Conservation (phyloP, 2,113 vertebrate species). For the Channa argus region DNA sequence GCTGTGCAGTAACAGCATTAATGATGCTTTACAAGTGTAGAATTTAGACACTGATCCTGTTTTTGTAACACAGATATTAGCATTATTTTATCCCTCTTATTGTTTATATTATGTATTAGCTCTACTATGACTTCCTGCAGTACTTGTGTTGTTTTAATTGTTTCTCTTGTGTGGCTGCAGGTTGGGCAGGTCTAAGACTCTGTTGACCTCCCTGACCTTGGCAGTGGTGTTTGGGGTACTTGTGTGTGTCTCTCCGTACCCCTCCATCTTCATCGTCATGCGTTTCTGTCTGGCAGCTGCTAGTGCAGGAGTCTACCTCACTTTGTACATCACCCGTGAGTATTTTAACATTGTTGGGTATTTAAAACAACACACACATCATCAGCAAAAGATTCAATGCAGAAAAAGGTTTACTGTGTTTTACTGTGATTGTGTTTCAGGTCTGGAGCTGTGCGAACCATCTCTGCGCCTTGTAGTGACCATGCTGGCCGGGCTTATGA, state of each 20-base stretch:
- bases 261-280: slow-evolving; percentile 87
- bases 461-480: slow-evolving; percentile 86
- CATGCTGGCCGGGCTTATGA: slow-evolving; percentile 86
- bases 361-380: background rate
- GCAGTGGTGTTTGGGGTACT: slow-evolving; percentile 88
- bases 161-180: slow-evolving; percentile 66
- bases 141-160: too few relatives aligned
- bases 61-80: too few relatives aligned
- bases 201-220: slow-evolving; percentile 86
- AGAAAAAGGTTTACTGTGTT: too few relatives aligned
- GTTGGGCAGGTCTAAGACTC: slow-evolving; percentile 85
- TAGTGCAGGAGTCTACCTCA: slow-evolving; percentile 87
- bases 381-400: too few relatives aligned
- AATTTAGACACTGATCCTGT: background rate
- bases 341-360: slow-evolving; percentile 33
- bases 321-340: slow-evolving; percentile 90
- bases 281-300: slow-evolving; percentile 88
- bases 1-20: background rate
- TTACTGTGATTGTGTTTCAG: slow-evolving; percentile 69
- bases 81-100: background rate
- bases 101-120: slow-evolving; percentile 22
- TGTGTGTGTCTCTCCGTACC: slow-evolving; percentile 87
- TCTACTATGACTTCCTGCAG: too few relatives aligned
- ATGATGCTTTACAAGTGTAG: background rate
- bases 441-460: slow-evolving; percentile 90